Evolutionary conservation across 2,797 vertebrate species (phyloP).

Genomic region (Threskiornis aethiopicus): DNA sequence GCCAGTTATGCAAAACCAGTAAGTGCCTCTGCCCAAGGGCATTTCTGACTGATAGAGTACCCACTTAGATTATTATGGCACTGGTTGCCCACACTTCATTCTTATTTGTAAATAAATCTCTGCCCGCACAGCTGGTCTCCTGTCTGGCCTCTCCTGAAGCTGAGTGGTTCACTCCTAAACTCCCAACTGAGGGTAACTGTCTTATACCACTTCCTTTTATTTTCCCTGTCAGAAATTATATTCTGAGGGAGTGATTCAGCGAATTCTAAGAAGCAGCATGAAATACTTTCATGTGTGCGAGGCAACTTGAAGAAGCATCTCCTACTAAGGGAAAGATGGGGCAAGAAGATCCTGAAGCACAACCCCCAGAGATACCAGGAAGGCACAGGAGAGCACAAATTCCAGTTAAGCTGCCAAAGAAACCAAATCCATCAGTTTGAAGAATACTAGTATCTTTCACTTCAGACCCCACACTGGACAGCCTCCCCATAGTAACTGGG

Average conservation of each 20-base stretch:
- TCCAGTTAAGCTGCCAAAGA: neutral
- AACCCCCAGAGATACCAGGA: neutral
- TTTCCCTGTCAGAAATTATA: neutral
- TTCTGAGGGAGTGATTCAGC: neutral
- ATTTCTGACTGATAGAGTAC: neutral
- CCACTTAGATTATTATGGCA: neutral
- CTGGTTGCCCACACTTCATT: neutral
- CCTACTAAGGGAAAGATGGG: neutral
- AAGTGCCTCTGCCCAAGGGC: neutral
- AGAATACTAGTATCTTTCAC: neutral
- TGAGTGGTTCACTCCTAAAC: neutral
- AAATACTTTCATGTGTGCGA: neutral
- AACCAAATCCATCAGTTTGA: neutral
- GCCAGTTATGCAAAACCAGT: neutral
- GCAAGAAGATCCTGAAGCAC: neutral
- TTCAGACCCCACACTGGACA: neutral
- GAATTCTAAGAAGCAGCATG: neutral
- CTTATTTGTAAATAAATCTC: neutral
- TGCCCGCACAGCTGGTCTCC: accelerated
- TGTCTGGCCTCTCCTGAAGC: neutral
- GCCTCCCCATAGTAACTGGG: neutral
- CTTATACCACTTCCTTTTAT: neutral
- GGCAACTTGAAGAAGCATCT: neutral
- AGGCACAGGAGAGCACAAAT: neutral
- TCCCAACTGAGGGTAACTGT: neutral